phyloP scores from a whole-genome alignment of 2,797 vertebrate species.

The Linurgus olivaceus region DNA sequence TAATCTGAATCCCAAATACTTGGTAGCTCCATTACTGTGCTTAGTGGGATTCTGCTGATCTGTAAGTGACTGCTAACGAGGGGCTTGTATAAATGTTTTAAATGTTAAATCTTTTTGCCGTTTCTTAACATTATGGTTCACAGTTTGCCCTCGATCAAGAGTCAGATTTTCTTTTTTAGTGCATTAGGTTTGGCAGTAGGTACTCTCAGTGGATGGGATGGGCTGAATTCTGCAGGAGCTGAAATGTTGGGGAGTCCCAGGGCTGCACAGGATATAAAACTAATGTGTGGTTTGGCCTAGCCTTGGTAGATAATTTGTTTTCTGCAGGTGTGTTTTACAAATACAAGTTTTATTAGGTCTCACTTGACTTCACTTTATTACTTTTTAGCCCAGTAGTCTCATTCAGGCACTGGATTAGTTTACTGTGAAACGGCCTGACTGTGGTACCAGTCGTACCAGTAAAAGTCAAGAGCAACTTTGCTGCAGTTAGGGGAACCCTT shows the following conservation, averaged over 20 bases:
- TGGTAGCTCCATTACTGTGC: background rate
- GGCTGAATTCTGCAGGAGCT: background rate
- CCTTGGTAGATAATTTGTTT: background rate
- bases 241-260: background rate
- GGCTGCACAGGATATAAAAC: background rate
- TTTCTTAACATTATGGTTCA: background rate
- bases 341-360: background rate
- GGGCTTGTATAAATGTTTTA: background rate
- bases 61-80: background rate
- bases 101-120: background rate
- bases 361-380: background rate
- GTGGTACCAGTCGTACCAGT: background rate
- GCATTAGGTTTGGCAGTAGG: background rate
- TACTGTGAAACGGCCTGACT: background rate
- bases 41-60: background rate
- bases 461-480: background rate
- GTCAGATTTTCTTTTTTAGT: background rate
- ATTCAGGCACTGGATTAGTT: background rate
- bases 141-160: background rate
- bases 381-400: background rate
- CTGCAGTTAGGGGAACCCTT: background rate
- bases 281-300: background rate
- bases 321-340: constrained; percentile 1
- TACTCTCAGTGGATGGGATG: background rate
- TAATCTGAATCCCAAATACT: background rate